phyloP scores from a whole-genome alignment of 1,140 invertebrate species.

The Drosophila rufa region DNA sequence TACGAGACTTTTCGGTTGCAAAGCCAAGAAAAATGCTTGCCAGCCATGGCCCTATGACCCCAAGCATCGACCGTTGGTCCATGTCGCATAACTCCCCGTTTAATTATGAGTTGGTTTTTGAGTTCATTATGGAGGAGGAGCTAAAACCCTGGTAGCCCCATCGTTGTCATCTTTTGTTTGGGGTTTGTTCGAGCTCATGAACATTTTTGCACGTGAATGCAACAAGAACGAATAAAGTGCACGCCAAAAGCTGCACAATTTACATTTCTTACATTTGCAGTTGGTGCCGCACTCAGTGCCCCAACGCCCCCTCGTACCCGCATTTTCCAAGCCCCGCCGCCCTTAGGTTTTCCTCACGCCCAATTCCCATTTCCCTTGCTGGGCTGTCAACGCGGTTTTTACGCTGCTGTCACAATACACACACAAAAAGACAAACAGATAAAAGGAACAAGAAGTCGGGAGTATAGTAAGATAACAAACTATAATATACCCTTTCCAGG shows the following conservation, averaged over 20 bases:
- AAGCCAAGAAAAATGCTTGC: slow-evolving; percentile 46
- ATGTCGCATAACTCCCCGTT: slow-evolving; percentile 79
- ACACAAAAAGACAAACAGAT: slow-evolving; percentile 46
- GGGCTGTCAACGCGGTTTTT: slow-evolving; percentile 78
- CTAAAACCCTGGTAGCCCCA: slow-evolving; percentile 14
- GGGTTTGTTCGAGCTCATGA: slow-evolving; percentile 59
- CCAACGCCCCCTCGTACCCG: neutral
- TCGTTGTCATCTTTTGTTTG: slow-evolving; percentile 29
- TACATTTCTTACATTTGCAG: slow-evolving; percentile 80
- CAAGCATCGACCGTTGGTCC: slow-evolving; percentile 52
- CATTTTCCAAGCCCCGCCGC: slow-evolving; percentile 2
- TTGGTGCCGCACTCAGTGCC: slow-evolving; percentile 22
- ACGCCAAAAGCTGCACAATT: slow-evolving; percentile 71
- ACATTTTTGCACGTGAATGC: slow-evolving; percentile 78
- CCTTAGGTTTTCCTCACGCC: slow-evolving; percentile 18
- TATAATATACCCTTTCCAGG: neutral
- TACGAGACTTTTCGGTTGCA: slow-evolving; percentile 50
- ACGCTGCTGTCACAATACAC: slow-evolving; percentile 77
- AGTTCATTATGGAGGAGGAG: slow-evolving; percentile 70
- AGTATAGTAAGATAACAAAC: neutral
- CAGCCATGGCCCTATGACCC: slow-evolving; percentile 35
- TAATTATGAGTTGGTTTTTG: slow-evolving; percentile 80
- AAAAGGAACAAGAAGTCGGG: neutral
- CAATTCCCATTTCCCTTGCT: slow-evolving; percentile 62
- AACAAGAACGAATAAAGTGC: slow-evolving; percentile 61